These are phyloP conservation scores for Panonychus citri DNA, from an alignment of 1,140 invertebrate genomes.

Conservation along the genomic window DNA sequence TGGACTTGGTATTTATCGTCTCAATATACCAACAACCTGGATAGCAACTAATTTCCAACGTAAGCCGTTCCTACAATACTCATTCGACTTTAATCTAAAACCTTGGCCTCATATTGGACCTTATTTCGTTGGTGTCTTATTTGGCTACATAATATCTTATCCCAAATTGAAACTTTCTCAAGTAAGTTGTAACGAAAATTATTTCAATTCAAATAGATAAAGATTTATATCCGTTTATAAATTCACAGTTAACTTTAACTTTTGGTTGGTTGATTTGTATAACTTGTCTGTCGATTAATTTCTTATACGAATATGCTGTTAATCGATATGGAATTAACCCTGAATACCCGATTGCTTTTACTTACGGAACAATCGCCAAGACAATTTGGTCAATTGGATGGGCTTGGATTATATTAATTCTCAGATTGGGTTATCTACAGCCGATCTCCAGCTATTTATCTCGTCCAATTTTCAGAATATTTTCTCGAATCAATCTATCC, in stretches of 20 bases:
- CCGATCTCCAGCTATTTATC: not conserved
- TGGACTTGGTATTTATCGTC: not conserved
- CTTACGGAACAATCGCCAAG: not conserved
- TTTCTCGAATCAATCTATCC: not conserved
- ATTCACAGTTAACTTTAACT: not conserved
- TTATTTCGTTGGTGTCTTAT: slow-evolving; percentile 1
- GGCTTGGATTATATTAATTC: not conserved
- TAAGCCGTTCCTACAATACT: not conserved
- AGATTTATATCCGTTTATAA: too few relatives aligned
- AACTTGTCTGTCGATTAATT: not conserved
- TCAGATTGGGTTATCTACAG: not conserved
- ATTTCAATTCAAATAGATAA: too few relatives aligned
- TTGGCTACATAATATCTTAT: not conserved
- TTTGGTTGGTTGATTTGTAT: not conserved
- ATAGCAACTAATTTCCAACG: not conserved
- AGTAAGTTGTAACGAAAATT: not conserved
- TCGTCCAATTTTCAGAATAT: not conserved
- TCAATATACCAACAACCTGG: not conserved
- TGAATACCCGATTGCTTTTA: not conserved
- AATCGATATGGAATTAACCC: not conserved
- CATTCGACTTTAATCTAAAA: not conserved
- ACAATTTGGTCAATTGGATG: not conserved
- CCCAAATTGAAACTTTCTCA: not conserved
- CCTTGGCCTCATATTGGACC: not conserved
- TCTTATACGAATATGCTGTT: not conserved